Percentiles rank a stretch among this genome's conserved stretches.
These are phyloP conservation scores for Argopecten irradians DNA, from an alignment of 1,140 invertebrate species.

Conservation along the genomic window DNA sequence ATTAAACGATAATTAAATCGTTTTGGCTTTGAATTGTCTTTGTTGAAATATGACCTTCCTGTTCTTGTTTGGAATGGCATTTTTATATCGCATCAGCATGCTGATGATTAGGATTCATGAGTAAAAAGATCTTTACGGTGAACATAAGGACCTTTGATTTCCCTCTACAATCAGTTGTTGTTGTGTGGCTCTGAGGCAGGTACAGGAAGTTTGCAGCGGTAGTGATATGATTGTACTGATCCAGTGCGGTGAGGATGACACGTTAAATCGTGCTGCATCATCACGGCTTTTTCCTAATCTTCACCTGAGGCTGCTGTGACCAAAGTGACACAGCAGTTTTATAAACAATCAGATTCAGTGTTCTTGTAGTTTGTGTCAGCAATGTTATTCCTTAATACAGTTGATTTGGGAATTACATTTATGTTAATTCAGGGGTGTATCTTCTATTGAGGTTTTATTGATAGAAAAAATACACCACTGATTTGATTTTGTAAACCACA, in stretches of 20 bases:
- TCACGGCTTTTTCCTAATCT: neutral
- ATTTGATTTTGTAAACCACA: neutral
- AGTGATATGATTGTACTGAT: neutral
- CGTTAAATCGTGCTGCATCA: neutral
- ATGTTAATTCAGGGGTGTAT: neutral
- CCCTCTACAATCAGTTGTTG: neutral
- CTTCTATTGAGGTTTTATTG: neutral
- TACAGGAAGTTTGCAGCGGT: conserved; percentile 14
- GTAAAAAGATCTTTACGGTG: neutral
- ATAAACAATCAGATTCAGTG: neutral
- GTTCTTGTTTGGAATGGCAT: neutral
- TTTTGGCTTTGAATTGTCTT: neutral
- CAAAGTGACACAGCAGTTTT: neutral
- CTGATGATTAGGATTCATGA: neutral
- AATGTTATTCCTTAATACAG: too few relatives aligned
- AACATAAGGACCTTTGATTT: neutral
- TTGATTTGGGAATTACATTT: too few relatives aligned
- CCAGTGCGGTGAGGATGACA: neutral
- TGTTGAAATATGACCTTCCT: neutral
- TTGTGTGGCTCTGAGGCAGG: neutral
- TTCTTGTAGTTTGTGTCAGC: neutral
- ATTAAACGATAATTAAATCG: neutral
- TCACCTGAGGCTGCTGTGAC: neutral
- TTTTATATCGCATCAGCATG: neutral
- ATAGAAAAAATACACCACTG: neutral